Conservation (phyloP, 2,113 vertebrate genomes). For the Amphiprion percula region DNA sequence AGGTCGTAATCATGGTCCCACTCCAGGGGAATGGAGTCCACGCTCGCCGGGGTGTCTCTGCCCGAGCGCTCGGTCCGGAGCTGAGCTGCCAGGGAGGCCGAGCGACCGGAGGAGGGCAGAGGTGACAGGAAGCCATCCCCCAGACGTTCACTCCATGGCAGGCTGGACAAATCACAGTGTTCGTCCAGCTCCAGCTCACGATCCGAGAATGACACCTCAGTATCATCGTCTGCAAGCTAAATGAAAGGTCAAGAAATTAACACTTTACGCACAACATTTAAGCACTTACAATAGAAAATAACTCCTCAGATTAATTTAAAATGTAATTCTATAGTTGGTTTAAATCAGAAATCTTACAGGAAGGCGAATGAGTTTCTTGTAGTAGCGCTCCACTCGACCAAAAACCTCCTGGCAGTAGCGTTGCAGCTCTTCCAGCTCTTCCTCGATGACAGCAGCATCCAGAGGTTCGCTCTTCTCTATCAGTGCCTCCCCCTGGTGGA, state of each 20-base stretch:
- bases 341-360: constrained; percentile 84
- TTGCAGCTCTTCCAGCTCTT: constrained; percentile 94
- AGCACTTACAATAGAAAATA: no score
- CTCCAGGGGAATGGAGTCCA: constrained; percentile 98
- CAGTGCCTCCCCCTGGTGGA: constrained; percentile 91
- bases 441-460: constrained; percentile 96
- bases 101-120: constrained; percentile 92
- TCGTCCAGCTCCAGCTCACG: constrained; percentile 95
- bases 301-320: no score
- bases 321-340: no score
- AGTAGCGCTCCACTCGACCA: constrained; percentile 94
- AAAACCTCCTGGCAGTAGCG: constrained; percentile 97
- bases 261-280: no score
- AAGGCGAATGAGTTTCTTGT: constrained; percentile 93
- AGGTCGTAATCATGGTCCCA: constrained; percentile 99
- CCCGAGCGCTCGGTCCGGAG: constrained; percentile 92
- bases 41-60: constrained; percentile 94
- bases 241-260: no score
- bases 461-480: constrained; percentile 96
- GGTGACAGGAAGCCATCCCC: constrained; percentile 90
- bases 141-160: constrained; percentile 91
- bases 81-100: constrained; percentile 90
- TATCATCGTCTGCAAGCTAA: constrained; percentile 94
- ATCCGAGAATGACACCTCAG: constrained; percentile 90
- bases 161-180: constrained; percentile 87